Evolutionary conservation across 2,113 vertebrate species (phyloP).

Genomic region (Myotis brandtii): DNA sequence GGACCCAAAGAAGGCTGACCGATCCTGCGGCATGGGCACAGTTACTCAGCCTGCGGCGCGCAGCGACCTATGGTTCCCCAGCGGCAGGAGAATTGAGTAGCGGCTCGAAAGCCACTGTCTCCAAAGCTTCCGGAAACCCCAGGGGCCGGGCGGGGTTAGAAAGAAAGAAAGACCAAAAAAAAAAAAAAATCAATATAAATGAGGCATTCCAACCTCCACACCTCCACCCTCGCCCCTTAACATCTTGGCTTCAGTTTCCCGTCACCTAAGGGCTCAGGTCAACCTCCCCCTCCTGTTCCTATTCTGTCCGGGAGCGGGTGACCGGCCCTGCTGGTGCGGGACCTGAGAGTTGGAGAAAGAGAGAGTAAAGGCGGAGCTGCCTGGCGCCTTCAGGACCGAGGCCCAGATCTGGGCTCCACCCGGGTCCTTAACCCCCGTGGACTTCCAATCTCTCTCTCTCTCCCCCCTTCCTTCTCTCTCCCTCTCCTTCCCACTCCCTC

Average conservation of each 20-base stretch:
- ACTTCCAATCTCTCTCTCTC: not conserved
- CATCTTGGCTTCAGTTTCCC: too few species aligned
- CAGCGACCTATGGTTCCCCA: accelerated
- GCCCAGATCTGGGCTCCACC: not conserved
- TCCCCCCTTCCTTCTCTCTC: not conserved
- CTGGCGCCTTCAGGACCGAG: not conserved
- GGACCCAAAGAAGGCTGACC: accelerated
- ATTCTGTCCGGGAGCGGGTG: not conserved
- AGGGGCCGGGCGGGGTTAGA: not conserved
- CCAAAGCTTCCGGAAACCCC: not conserved
- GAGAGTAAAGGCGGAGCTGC: not conserved
- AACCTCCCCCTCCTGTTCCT: accelerated
- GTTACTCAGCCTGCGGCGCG: accelerated
- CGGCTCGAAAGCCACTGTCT: not conserved
- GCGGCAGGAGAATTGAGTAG: accelerated
- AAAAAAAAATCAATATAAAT: not conserved
- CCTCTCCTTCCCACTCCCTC: too few species aligned
- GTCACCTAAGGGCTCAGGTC: not conserved
- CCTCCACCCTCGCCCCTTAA: not conserved
- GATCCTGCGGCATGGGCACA: accelerated
- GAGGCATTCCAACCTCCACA: not conserved
- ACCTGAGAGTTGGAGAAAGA: not conserved
- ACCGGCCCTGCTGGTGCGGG: accelerated
- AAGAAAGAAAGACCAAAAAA: too few species aligned
- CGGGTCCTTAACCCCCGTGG: too few species aligned